phyloP scores from a whole-genome alignment of 2,797 vertebrate species.

The Mastacembelus armatus region DNA sequence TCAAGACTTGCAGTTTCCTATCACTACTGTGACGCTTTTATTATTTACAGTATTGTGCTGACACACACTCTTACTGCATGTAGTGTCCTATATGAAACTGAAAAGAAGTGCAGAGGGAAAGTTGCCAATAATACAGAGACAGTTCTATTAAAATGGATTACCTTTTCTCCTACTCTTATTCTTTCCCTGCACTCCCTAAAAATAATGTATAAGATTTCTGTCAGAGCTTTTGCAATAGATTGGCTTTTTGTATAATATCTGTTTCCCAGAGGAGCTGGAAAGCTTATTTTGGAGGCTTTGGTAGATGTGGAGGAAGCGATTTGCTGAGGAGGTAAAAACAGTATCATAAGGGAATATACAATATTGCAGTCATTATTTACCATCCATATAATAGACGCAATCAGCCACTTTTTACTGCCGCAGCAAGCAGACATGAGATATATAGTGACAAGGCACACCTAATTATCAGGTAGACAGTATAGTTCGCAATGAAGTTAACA shows the following conservation, averaged over 20 bases:
- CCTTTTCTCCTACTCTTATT: conserved; percentile 44
- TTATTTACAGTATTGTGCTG: conserved; percentile 83
- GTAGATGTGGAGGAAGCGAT: conserved; percentile 50
- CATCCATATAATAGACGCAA: conserved; percentile 18
- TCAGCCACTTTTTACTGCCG: conserved; percentile 35
- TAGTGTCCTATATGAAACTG: conserved; percentile 74
- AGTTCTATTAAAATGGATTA: conserved; percentile 83
- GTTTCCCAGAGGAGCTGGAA: conserved; percentile 48
- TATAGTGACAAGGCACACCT: conserved; percentile 9
- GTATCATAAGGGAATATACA: conserved; percentile 51
- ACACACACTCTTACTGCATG: conserved; percentile 70
- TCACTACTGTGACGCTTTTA: conserved; percentile 76
- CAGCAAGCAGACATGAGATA: conserved; percentile 24
- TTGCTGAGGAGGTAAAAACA: conserved; percentile 68
- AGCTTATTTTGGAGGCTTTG: conserved; percentile 57
- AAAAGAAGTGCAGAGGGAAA: conserved; percentile 56
- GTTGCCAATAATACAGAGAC: conserved; percentile 76
- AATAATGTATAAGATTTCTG: conserved; percentile 70
- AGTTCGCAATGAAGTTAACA: not conserved
- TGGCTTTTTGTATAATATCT: conserved; percentile 72
- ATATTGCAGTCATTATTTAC: conserved; percentile 54
- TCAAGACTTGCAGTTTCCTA: conserved; percentile 71
- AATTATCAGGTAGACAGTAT: conserved; percentile 16
- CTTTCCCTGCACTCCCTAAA: conserved; percentile 43
- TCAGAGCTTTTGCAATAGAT: conserved; percentile 67